Evolutionary conservation across 1,140 invertebrate species (phyloP), one percentile per base, ranked within the genome.

Genomic region (Scaptomyza hsui): DNA sequence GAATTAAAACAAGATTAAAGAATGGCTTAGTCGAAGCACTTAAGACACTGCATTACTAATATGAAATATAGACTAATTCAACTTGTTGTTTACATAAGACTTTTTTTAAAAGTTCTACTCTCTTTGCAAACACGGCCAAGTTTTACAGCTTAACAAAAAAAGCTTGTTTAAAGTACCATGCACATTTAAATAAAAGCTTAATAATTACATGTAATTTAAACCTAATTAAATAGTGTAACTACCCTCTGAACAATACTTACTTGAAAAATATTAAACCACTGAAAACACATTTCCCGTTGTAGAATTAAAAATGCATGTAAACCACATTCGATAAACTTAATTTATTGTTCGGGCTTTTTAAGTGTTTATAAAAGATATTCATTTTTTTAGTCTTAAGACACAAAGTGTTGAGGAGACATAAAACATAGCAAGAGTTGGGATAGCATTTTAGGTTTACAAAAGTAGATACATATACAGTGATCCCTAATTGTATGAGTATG

Each of bases 321-420:
- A 51, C 45, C 37, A 64, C 61, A 71, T 89, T 85, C 52, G 63
- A 76, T 85, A 89, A 85, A 85, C 79, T 83, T 85, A 85, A 79
- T 79, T 82, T 89, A 85, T 89, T 89, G 57, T 79, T 81, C 67
- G 65, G 72, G 75, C 52, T 89, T 76, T 62, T 72, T 60, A 76
- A 60, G 79, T 89, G 74, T 70, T 73, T 79, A 76, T 78, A 75
- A 83, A 77, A 69, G 72, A 48, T 71, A 51, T 71, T 60, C 41
- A 37, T 88, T 88, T 68, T 56, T 64, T 67, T 75, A 86, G 79
- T 89, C 79, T 83, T 78, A 73, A 77, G 77, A 72, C 73, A 71
- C 59, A 62, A 69, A 52, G 44, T 41, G 67, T 44, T 71, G 52
- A 57, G 60, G 60, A 71, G 37, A 49, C 57, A 53, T 73, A 65